Conservation (phyloP, 2,888 invertebrate genomes). For the Protonemura montana region DNA sequence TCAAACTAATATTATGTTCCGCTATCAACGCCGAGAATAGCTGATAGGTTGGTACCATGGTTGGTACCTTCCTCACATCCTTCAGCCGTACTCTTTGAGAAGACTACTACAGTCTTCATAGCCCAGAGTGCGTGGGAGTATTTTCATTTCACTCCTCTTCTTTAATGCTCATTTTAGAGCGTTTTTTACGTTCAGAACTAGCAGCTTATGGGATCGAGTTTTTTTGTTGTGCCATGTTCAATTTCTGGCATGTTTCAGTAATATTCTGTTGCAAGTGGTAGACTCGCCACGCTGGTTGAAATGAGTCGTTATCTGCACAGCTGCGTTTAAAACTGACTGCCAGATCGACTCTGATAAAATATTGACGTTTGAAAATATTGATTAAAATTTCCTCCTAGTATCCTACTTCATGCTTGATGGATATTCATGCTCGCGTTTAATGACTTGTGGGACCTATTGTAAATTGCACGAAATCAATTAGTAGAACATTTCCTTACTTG, state of each 20-base stretch:
- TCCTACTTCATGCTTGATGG: background rate
- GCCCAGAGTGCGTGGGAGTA: background rate
- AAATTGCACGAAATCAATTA: background rate
- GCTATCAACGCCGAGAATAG: background rate
- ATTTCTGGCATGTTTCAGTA: constrained; percentile 12
- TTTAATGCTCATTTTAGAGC: background rate
- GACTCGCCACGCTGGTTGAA: background rate
- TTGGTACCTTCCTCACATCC: no score
- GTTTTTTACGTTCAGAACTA: background rate
- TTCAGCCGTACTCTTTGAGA: no score
- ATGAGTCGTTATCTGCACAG: constrained; percentile 36
- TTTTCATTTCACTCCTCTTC: background rate
- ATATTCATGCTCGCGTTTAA: background rate
- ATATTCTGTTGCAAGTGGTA: constrained; percentile 2
- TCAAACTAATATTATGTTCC: background rate
- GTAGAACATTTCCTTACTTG: background rate
- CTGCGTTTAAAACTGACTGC: constrained; percentile 37
- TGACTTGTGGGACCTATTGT: background rate
- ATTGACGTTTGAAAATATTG: constrained; percentile 41
- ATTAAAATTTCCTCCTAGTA: constrained; percentile 22
- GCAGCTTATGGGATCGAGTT: background rate
- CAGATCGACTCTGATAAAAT: constrained; percentile 37
- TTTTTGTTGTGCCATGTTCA: background rate
- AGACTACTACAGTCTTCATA: no score
- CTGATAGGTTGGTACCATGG: no score